These are phyloP conservation scores for Gorilla gorilla DNA, from an alignment of 2,113 vertebrate genomes.

Conservation along the genomic window DNA sequence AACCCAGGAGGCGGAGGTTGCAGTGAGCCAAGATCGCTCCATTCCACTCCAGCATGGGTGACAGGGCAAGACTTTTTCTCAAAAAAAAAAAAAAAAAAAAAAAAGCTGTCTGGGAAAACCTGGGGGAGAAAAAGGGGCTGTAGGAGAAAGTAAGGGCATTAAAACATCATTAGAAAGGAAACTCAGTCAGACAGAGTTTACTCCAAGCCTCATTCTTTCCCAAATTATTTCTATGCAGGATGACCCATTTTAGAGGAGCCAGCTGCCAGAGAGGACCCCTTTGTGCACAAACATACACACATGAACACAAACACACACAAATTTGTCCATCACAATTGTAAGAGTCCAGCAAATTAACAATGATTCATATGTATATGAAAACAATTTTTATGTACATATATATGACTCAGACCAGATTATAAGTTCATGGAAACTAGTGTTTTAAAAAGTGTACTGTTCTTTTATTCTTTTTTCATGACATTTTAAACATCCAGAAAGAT, in stretches of 20 bases:
- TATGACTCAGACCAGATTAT: background rate
- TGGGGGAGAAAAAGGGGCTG: background rate
- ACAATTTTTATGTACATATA: background rate
- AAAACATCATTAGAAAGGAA: conserved; percentile 16
- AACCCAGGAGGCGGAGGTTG: too few relatives aligned
- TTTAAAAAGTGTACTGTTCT: background rate
- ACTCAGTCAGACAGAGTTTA: background rate
- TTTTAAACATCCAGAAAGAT: background rate
- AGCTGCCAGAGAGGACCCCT: background rate
- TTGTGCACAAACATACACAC: background rate
- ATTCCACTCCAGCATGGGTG: too few relatives aligned
- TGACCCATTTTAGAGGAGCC: background rate
- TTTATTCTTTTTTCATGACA: conserved; percentile 38
- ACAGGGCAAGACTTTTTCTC: too few relatives aligned
- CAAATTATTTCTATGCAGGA: background rate
- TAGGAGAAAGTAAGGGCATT: background rate
- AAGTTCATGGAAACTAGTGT: background rate
- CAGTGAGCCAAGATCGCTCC: too few relatives aligned
- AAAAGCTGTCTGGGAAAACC: background rate
- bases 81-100: too few relatives aligned
- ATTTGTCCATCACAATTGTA: background rate
- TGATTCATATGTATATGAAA: background rate
- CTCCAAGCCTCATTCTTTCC: background rate
- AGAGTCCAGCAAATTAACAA: background rate
- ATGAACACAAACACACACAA: background rate